A percentile compares a stretch with the other conserved stretches of the same genome.
Evolutionary conservation across 2,888 invertebrate species (phyloP).

Genomic region (Candidula unifasciata): DNA sequence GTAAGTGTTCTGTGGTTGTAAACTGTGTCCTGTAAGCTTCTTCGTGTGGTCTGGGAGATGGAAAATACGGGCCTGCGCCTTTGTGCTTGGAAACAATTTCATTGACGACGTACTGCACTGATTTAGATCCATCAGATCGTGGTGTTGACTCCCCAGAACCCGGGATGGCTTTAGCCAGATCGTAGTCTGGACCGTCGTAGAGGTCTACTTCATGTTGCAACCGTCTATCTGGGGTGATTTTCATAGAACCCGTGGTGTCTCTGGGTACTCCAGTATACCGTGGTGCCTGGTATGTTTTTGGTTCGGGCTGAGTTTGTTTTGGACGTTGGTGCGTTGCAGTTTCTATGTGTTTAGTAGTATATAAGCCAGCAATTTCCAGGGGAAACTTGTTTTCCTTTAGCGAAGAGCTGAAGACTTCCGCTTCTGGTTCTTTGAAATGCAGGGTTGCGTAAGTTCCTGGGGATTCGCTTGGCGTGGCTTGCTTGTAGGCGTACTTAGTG

Average conservation of each 20-base stretch:
- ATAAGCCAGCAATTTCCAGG: constrained; percentile 44
- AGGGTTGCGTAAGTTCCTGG: constrained; percentile 33
- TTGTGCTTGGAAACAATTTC: constrained; percentile 4
- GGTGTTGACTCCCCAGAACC: neutral
- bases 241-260: neutral
- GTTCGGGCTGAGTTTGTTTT: neutral
- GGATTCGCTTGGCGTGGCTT: constrained; percentile 33
- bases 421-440: neutral
- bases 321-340: too few species aligned
- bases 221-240: constrained; percentile 8
- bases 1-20: neutral
- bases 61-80: neutral
- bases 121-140: neutral
- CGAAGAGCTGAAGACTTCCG: neutral
- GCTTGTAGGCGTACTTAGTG: constrained; percentile 30
- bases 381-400: constrained; percentile 45
- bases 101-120: constrained; percentile 21
- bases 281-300: neutral
- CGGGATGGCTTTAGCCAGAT: constrained; percentile 12
- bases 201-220: too few species aligned
- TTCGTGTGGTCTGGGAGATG: neutral
- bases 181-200: neutral
- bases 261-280: neutral
- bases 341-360: neutral
- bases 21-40: neutral